Evolutionary conservation across 2,888 invertebrate species (phyloP).

Genomic region (Seira sanloemensis): DNA sequence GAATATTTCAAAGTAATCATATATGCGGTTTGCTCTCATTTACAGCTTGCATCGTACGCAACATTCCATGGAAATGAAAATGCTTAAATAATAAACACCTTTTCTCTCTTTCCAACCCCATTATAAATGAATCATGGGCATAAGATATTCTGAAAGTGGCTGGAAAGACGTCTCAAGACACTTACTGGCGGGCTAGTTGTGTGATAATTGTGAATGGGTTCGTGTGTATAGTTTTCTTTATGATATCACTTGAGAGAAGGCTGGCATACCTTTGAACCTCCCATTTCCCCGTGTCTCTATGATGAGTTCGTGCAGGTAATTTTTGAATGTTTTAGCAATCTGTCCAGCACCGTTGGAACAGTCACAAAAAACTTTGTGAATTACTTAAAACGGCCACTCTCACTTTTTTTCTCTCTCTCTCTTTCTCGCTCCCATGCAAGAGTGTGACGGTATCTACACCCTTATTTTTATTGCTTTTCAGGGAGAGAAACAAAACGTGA

Average conservation of each 20-base stretch:
- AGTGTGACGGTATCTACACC: no score
- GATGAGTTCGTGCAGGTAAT: not conserved
- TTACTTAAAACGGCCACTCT: constrained; percentile 20
- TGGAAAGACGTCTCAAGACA: not conserved
- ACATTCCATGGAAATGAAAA: not conserved
- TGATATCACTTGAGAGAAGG: no score
- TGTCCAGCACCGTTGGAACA: constrained; percentile 22
- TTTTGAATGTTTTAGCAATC: constrained; percentile 55
- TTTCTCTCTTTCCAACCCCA: not conserved
- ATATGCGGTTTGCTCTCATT: no score
- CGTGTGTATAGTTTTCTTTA: no score
- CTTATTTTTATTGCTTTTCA: not conserved
- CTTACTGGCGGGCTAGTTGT: no score
- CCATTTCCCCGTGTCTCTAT: not conserved
- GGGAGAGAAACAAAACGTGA: not conserved
- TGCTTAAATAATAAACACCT: constrained; percentile 1
- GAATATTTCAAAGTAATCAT: no score
- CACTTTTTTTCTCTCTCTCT: no score
- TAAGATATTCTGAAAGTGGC: constrained; percentile 13
- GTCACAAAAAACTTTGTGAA: constrained; percentile 34
- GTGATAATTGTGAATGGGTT: no score
- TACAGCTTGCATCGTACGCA: no score
- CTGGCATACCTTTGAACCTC: no score
- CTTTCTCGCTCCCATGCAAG: no score
- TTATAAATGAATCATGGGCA: constrained; percentile 25